phyloP scores from a whole-genome alignment of 2,888 invertebrate species.

The Serrognathus titanus region DNA sequence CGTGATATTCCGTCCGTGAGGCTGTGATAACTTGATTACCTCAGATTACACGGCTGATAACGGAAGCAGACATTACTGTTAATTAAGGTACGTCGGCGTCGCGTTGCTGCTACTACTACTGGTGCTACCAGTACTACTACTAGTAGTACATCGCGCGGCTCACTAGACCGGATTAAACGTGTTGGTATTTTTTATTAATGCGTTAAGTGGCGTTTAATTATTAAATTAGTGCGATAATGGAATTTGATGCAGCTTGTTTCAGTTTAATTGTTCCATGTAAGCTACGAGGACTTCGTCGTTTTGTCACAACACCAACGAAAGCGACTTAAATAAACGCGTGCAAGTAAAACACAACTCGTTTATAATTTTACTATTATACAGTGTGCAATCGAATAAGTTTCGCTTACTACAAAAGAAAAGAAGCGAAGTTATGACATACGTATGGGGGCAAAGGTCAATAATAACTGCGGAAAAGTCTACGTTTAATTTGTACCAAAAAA shows the following conservation, averaged over 20 bases:
- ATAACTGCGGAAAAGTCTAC: too few species aligned
- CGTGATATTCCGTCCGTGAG: slow-evolving; percentile 20
- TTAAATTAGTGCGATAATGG: background rate
- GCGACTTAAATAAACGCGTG: too few species aligned
- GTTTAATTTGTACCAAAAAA: too few species aligned
- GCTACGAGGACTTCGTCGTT: too few species aligned
- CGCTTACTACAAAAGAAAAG: too few species aligned
- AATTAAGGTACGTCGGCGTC: slow-evolving; percentile 28
- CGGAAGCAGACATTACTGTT: slow-evolving; percentile 31
- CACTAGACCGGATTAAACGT: background rate
- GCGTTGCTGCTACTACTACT: slow-evolving; percentile 12
- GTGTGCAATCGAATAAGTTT: too few species aligned
- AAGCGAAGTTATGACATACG: too few species aligned
- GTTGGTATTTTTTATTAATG: background rate
- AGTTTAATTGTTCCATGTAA: too few species aligned
- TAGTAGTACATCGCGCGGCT: background rate
- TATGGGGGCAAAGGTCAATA: too few species aligned
- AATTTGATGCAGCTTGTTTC: background rate
- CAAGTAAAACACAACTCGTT: too few species aligned
- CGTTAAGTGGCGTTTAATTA: background rate
- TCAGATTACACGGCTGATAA: slow-evolving; percentile 27
- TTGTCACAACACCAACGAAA: too few species aligned
- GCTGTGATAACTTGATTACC: slow-evolving; percentile 31
- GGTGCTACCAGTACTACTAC: background rate
- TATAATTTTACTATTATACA: too few species aligned